Evolutionary conservation across 2,888 invertebrate genomes (phyloP).

Genomic region (Auanema freiburgensis): DNA sequence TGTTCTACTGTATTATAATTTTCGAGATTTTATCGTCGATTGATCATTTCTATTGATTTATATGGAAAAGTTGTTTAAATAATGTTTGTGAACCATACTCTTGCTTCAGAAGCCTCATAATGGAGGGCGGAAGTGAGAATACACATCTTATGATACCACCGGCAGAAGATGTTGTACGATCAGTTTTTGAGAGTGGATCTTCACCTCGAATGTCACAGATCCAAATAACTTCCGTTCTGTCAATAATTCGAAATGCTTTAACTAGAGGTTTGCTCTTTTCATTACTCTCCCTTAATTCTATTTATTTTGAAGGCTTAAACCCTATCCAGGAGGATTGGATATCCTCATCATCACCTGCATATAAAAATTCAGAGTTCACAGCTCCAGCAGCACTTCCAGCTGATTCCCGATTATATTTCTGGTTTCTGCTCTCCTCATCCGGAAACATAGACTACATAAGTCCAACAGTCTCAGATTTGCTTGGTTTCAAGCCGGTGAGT

Average conservation of each 20-base stretch:
- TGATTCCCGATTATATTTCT: constrained; percentile 9
- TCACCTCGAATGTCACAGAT: constrained; percentile 7
- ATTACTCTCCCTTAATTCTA: not conserved
- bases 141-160: no score
- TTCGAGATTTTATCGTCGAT: no score
- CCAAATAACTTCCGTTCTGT: constrained; percentile 10
- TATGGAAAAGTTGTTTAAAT: no score
- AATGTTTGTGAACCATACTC: no score
- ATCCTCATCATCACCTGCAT: constrained; percentile 12
- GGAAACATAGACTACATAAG: constrained; percentile 16
- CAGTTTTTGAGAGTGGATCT: constrained; percentile 16
- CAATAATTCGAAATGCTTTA: constrained; percentile 9
- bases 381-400: not conserved
- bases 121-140: no score
- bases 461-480: not conserved
- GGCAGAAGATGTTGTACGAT: constrained; percentile 19
- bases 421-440: constrained; percentile 15
- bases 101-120: no score
- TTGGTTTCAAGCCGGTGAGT: constrained; percentile 10
- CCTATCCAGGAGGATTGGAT: constrained; percentile 20
- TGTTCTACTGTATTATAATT: no score
- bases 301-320: constrained; percentile 10
- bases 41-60: no score
- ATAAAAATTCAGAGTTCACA: no score
- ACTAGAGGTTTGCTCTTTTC: constrained; percentile 10